Conservation (phyloP, 2,888 invertebrate species). For the Macrosiphum euphorbiae region DNA sequence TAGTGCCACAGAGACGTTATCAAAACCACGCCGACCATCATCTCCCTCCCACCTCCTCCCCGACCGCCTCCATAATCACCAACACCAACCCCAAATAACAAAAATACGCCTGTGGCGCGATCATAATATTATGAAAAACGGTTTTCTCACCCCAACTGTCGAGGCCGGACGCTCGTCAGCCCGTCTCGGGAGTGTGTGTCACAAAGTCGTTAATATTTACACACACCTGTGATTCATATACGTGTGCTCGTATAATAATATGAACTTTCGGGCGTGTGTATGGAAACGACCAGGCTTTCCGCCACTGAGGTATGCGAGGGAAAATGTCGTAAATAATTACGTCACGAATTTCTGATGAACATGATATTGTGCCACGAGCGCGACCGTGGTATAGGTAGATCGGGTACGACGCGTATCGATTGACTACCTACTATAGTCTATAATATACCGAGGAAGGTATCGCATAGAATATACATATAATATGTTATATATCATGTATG, state of each 20-base stretch:
- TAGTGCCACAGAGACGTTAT: no score
- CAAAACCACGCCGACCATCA: no score
- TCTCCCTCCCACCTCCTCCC: no score
- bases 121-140: no score
- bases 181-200: not conserved
- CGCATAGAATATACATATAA: not conserved
- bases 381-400: not conserved
- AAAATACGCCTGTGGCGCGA: not conserved
- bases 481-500: fast-evolving
- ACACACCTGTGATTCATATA: not conserved
- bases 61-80: no score
- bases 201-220: not conserved
- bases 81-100: no score
- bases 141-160: no score
- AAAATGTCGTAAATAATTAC: constrained; percentile 12
- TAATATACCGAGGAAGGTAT: not conserved
- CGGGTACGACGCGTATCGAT: not conserved
- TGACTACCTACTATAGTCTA: not conserved
- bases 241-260: no score
- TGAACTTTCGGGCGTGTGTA: no score
- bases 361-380: no score
- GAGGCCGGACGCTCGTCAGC: not conserved
- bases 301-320: no score
- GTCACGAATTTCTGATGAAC: not conserved
- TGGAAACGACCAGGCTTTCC: no score